Conservation (phyloP, 2,113 vertebrate genomes). For the Hemiprocne comata region DNA sequence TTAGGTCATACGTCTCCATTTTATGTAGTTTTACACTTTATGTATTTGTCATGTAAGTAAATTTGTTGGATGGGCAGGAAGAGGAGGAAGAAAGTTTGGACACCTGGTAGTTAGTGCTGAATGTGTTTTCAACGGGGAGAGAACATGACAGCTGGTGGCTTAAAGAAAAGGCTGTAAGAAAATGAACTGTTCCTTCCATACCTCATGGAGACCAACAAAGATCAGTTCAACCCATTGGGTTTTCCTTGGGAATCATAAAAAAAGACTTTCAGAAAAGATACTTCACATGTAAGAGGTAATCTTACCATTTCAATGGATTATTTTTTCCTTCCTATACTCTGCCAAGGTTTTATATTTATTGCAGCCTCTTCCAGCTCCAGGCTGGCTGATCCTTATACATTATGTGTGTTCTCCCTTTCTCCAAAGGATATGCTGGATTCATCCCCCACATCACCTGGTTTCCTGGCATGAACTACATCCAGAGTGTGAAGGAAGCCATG, state of each 20-base stretch:
- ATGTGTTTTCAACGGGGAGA: not conserved
- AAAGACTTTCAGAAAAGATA: not conserved
- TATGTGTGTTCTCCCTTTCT: not conserved
- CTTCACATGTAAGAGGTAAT: not conserved
- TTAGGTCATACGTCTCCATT: not conserved
- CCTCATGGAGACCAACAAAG: not conserved
- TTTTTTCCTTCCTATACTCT: not conserved
- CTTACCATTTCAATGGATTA: not conserved
- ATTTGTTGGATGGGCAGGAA: not conserved
- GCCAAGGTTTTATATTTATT: not conserved
- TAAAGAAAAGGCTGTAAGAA: not conserved
- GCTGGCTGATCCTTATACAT: not conserved
- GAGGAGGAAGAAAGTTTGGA: not conserved
- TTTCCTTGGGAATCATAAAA: not conserved
- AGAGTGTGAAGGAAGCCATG: slow-evolving; percentile 63
- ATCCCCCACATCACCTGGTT: slow-evolving; percentile 56
- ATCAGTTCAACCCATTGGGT: not conserved
- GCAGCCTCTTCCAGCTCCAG: not conserved
- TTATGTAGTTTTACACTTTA: not conserved
- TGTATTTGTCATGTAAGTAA: not conserved
- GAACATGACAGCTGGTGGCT: not conserved
- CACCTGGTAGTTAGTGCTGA: rapidly evolving
- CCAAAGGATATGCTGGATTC: slow-evolving; percentile 69
- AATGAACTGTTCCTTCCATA: not conserved
- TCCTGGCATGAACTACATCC: slow-evolving; percentile 17